Conservation (phyloP, 2,888 invertebrate genomes). For the Venustoraphidia nigricollis region DNA sequence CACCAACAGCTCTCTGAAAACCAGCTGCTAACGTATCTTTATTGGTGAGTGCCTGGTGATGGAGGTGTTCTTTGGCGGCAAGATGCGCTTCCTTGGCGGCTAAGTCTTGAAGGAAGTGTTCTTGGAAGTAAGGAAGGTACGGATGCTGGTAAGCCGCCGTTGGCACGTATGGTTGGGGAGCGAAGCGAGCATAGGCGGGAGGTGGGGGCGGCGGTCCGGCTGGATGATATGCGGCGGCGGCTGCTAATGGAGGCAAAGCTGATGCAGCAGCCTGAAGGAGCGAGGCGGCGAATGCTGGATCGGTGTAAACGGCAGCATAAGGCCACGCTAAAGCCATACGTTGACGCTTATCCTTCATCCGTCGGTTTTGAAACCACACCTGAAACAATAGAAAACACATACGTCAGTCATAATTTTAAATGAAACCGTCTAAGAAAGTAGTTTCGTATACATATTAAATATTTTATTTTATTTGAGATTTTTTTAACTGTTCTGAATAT, state of each 20-base stretch:
- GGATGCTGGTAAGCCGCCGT: too few relatives aligned
- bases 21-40: too few relatives aligned
- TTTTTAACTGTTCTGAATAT: too few relatives aligned
- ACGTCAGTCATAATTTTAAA: background rate
- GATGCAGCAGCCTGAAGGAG: conserved; percentile 79
- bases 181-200: conserved; percentile 3
- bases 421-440: background rate
- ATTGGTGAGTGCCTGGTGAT: too few relatives aligned
- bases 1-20: too few relatives aligned
- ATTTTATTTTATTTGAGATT: background rate
- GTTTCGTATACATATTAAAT: background rate
- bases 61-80: too few relatives aligned
- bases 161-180: too few relatives aligned
- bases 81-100: too few relatives aligned
- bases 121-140: too few relatives aligned
- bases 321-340: conserved; percentile 91
- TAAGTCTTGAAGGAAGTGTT: too few relatives aligned
- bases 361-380: conserved; percentile 96
- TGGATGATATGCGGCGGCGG: conserved; percentile 37
- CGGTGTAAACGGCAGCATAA: conserved; percentile 84
- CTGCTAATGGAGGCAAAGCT: conserved; percentile 34
- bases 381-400: conserved; percentile 27
- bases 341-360: conserved; percentile 97
- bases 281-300: conserved; percentile 86
- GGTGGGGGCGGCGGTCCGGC: conserved; percentile 35